A percentile compares a stretch with the other conserved stretches of the same genome.
phyloP scores from a whole-genome alignment of 2,888 invertebrate species.

The Protophormia terraenovae region DNA sequence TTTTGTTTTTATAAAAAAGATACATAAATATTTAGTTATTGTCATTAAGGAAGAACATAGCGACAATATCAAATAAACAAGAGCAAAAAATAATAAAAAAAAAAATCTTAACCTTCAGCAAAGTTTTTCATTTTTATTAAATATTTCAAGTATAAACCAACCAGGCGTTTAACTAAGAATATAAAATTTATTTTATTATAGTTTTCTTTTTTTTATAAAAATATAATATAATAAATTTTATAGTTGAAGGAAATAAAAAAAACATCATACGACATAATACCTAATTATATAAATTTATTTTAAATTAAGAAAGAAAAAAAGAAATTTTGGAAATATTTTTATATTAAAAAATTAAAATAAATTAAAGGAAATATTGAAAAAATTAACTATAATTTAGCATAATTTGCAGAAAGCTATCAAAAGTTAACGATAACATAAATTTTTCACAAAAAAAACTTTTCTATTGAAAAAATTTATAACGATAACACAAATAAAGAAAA shows the following conservation, averaged over 20 bases:
- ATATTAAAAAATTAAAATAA: no score
- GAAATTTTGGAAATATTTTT: no score
- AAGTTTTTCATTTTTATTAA: not conserved
- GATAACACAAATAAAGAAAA: no score
- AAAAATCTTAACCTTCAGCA: constrained; percentile 28
- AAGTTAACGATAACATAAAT: no score
- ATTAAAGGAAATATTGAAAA: no score
- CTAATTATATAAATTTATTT: not conserved
- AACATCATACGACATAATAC: not conserved
- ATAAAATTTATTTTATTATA: not conserved
- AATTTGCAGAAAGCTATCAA: no score
- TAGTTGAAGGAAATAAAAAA: not conserved
- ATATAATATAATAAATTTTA: not conserved
- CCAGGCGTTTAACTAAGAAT: not conserved
- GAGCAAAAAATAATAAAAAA: not conserved
- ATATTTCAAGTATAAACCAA: no score
- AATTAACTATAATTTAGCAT: no score
- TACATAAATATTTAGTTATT: constrained; percentile 31
- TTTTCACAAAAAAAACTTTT: no score
- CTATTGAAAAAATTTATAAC: no score
- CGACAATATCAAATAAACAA: not conserved
- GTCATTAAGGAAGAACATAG: constrained; percentile 8
- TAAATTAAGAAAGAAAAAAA: no score
- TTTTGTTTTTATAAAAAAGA: constrained; percentile 21
- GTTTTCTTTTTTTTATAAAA: not conserved